Conservation (phyloP, 2,797 vertebrate species). For the Mus minutoides region DNA sequence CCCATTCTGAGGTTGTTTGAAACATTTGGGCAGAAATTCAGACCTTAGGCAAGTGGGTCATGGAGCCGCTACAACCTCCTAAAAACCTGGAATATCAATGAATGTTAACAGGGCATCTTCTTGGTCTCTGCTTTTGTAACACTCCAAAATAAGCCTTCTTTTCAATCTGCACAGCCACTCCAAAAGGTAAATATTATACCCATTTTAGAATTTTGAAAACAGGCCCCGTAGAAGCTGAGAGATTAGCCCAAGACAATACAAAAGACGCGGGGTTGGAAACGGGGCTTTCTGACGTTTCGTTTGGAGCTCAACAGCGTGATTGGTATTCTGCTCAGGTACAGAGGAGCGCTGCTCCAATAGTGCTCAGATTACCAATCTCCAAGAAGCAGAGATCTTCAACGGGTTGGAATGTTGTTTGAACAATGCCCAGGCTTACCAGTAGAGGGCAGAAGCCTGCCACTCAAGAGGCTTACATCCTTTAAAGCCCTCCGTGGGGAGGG, state of each 20-base stretch:
- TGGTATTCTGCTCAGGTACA: slow-evolving; percentile 7
- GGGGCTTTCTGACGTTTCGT: neutral
- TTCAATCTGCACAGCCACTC: neutral
- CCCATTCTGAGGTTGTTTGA: neutral
- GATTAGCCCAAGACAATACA: neutral
- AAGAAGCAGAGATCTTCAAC: slow-evolving; percentile 36
- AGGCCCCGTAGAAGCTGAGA: neutral
- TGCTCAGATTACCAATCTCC: neutral
- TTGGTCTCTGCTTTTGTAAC: neutral
- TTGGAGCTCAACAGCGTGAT: neutral
- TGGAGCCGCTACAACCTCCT: neutral
- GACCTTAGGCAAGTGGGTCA: neutral
- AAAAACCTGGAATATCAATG: neutral
- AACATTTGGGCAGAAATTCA: neutral
- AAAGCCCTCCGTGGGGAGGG: accelerated
- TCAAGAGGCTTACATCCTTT: neutral
- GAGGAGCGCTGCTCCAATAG: neutral
- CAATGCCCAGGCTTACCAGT: slow-evolving; percentile 61
- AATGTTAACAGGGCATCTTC: neutral
- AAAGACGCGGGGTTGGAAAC: neutral
- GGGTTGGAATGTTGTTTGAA: neutral
- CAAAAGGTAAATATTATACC: neutral
- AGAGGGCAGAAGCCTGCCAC: slow-evolving; percentile 79
- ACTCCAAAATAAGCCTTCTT: no score
- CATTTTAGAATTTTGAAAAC: slow-evolving; percentile 22